Evolutionary conservation across 1,140 invertebrate genomes (phyloP), one percentile per base, ranked within the genome.

Genomic region (Antheraea mylitta): DNA sequence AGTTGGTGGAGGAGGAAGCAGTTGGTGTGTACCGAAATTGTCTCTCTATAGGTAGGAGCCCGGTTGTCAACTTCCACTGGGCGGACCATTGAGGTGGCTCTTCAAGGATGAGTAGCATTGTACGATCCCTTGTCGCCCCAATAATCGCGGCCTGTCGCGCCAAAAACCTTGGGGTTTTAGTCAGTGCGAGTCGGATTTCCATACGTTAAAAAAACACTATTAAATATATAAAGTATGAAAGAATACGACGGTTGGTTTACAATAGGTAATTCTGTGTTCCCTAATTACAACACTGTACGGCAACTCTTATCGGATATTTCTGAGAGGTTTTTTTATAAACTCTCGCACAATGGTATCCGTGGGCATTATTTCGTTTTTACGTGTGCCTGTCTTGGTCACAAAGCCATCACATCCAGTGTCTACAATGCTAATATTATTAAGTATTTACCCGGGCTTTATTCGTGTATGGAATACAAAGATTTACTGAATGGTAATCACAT

Each of bases 291-390:
- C 64, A 10, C 64, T 42, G 16, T 10, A 48, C 6, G 16, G n/a
- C 60, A 30, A 65, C 37, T 65, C 64, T 65, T 65, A 65, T 65
- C 64, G 64, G 48, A 65, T 65, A 65, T 65, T 65, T 65, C 64
- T 65, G 42, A 65, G 64, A 65, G 64, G 64, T 65, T 65, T 65
- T 30, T 65, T 65, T 65, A 65, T 48, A 65, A 65, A 65, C 11
- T 48, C 36, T 9, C 64, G 64, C 37, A 65, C 64, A 65, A 65
- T 65, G 64, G 36, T 19, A 19, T 45, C 64, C 42, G 64, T 36
- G 60, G 45, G 42, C 38, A 42, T 65, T 65, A 65, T 65, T 65
- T 65, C 64, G 64, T 65, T 65, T 65, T 65, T 48, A 48, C 64
- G 64, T 65, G 64, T 19, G 64, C 64, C 64, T 65, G 64, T 65